Base-by-base conservation (phyloP, 2,113 vertebrate genomes). In the Pluvianellus socialis region DNA sequence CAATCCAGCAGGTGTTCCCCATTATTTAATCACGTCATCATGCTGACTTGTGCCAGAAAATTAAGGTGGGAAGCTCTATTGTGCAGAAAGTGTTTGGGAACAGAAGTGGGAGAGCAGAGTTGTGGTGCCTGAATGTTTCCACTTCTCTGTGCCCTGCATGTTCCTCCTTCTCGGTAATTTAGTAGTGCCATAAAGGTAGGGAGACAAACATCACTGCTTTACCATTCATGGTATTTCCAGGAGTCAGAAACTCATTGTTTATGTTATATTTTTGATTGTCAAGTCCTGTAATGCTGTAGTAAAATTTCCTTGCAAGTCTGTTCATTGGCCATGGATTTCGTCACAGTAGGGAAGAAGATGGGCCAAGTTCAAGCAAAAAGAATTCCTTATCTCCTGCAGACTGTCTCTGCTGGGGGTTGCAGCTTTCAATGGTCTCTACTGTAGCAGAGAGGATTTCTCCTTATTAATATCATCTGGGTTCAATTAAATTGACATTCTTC, bases 331-430 rank as follows among this genome's bases (percentile, higher is more conserved):
- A 53, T 45, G 32, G 70, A 67, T 95, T 96, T 90, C 50, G 75
- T 65, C 90, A 82, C 66, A 82, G 84, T 38, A 72, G 52, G 81
- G 49, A 91, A 71, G 47, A 72, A 96, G 89, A 73, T 21, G 26
- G 50, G 15, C n/a, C 27, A 81, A 89, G 76, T 91, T 96, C 76
- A 91, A 92, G 86, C 35, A 75, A 66, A 86, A 49, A 47, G 52
- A 93, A 88, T 93, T 85, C 70, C 53, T 96, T 94, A 85, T 94
- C 74, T 96, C 84, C 80, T 87, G 61, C 73, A 90, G 87, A 56
- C 77, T 87, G 50, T 67, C 86, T 91, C 68, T 91, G 73, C 59
- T 84, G 35, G 49, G 32, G 15, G 2, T 4, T 47, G 30, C 61
- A 91, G 91, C 9, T 92, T 89, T 91, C 70, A 82, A 55, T 79